Base-by-base conservation (phyloP, 2,888 invertebrate species). In the Caenorhabditis imperialis region DNA sequence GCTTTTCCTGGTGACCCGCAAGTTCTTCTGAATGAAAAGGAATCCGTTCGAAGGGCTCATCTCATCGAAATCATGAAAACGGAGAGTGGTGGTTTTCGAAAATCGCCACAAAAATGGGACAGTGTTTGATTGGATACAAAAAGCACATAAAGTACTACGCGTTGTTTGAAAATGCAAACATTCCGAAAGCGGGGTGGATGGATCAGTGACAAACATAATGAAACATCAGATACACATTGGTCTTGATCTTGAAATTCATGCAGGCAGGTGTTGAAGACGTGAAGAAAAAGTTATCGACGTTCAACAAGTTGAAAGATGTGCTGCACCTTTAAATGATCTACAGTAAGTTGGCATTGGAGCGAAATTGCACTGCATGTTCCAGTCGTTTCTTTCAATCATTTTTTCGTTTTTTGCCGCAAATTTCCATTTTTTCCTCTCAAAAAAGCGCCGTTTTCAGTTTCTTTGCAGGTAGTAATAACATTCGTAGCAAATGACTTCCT, bases 101-200 rank as follows among this genome's bases (percentile, higher is more conserved):
- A 58, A 38, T 47, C 3, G 16, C 23, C 22, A 14, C 37, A 25
- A 25, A 38, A 44, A 5, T 14, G 33, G 16, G 33, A 23, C 14
- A n/a, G n/a, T 60, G 60, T 50, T 62, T 51, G 48, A 60, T 60
- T 10, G 45, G 53, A 30, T 37, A 53, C 51, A 53, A 63, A 47
- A 25, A 33, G 10, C 14, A 30, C 30, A 22, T 1, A 25, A 40
- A 38, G 40, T 48, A 65, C 35, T 42, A 55, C 30, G 55, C 50
- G 65, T 65, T 48, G 65, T 55, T 65, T 65, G 55, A 65, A 63
- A 55, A 55, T 65, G 65, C 30, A 65, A 55, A 65, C 65, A 65
- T 55, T 57, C 47, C 50, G 30, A 48, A 53, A 55, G 35, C n/a
- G 12, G 51, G 16, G 25, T 16, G 3, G 33, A 35, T 33, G 55